A percentile compares a stretch with the other conserved stretches of the same genome.
phyloP scores from a whole-genome alignment of 1,140 invertebrate genomes.

The Luehdorfia chinensis region DNA sequence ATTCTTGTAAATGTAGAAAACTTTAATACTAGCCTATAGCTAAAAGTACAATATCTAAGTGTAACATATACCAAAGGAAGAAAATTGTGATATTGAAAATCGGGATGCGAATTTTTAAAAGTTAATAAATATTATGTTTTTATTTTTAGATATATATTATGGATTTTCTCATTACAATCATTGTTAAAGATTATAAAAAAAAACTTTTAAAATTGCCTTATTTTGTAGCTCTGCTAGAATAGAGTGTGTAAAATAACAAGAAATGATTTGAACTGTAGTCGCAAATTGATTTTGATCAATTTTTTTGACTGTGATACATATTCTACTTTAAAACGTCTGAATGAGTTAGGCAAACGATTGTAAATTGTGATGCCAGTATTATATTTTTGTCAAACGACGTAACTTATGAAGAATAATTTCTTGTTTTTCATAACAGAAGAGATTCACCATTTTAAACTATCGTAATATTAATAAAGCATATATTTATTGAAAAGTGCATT shows the following conservation, averaged over 20 bases:
- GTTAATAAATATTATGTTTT: constrained; percentile 7
- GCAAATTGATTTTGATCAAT: constrained; percentile 14
- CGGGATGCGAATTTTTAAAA: constrained; percentile 6
- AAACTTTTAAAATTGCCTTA: constrained; percentile 20
- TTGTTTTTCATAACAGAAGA: too few relatives aligned
- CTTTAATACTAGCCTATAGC: not conserved
- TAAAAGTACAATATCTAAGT: constrained; percentile 16
- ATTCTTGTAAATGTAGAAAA: not conserved
- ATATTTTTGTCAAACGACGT: too few relatives aligned
- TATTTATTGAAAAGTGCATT: too few relatives aligned
- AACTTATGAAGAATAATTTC: too few relatives aligned
- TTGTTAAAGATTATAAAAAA: constrained; percentile 23
- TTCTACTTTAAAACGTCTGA: constrained; percentile 12
- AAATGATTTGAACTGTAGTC: not conserved
- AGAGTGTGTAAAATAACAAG: constrained; percentile 12
- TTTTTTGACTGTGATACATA: constrained; percentile 42
- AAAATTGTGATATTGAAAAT: constrained; percentile 48
- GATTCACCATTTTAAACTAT: too few relatives aligned
- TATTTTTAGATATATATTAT: constrained; percentile 27
- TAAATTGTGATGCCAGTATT: too few relatives aligned
- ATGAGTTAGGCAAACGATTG: not conserved
- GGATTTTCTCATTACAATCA: constrained; percentile 21
- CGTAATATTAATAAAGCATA: too few relatives aligned
- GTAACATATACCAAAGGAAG: constrained; percentile 43
- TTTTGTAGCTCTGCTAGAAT: constrained; percentile 28